Base-by-base conservation (phyloP, 2,113 vertebrate genomes). In the Rhinoptilus africanus region DNA sequence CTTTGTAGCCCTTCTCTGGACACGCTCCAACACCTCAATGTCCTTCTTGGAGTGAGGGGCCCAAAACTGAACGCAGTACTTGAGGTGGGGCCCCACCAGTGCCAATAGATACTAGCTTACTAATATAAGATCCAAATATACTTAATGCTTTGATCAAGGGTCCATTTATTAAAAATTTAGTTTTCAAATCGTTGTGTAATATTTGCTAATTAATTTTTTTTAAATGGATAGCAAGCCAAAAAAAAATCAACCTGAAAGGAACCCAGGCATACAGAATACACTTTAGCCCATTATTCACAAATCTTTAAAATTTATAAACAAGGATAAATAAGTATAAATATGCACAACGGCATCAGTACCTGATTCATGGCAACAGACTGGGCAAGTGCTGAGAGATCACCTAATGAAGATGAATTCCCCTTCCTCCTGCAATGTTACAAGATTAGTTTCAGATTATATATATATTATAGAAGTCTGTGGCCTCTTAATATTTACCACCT, bases 401-500 rank as follows among this genome's bases (percentile, higher is more conserved):
- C 91, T 10, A 97, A 47, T 3, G 98, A 98, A 47, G 95, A 96
- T 53, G 98, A 97, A 47, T 15, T 91, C 67, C 94, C 96, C 75
- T 97, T 97, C 85, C 91, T 98, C 68, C 98, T 98, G 97, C 1
- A 73, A 71, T 37, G 69, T 56, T 39, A 93, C 39, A 90, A 90
- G 4, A 37, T 18, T 10, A 84, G 37, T 86, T 85, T 93, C 66
- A 94, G 48, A 88, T 71, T 45, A 62, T 2, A 0, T 2, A 0
- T 19, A 28, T 54, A 86, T 75, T 59, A 37, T 17, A 85, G 12
- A 84, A 62, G 6, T 45, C 41, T 62, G 32, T n/a, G 45, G 48
- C 15, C 22, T 82, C 39, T 77, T 75, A 24, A 24, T 11, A 30
- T 59, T 69, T 86, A 35, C 9, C 28, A 50, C 15, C 27, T 73